These are phyloP conservation scores for Calyptomena viridis DNA, from an alignment of 2,113 vertebrate genomes.

Conservation along the genomic window DNA sequence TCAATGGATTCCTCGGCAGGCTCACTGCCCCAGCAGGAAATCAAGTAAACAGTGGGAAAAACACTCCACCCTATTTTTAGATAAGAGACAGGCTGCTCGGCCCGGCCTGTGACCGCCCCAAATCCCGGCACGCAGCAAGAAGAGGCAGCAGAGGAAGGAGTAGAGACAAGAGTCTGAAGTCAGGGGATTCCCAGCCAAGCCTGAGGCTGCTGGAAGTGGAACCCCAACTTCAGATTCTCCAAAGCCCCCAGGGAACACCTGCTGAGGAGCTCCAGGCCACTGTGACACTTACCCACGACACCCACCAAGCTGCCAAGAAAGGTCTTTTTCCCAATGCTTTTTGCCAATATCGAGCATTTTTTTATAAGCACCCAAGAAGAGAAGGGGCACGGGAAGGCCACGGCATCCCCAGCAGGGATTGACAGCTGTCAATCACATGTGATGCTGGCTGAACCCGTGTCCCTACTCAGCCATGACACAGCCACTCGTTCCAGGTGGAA, in stretches of 20 bases:
- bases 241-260: neutral
- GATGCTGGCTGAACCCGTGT: rapidly evolving
- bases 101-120: neutral
- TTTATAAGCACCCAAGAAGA: neutral
- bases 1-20: constrained; percentile 39
- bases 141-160: neutral
- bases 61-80: constrained; percentile 46
- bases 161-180: neutral
- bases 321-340: neutral
- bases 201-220: neutral
- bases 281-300: rapidly evolving
- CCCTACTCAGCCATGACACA: neutral
- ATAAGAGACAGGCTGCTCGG: neutral
- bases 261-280: neutral
- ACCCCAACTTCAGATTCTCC: neutral
- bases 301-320: neutral
- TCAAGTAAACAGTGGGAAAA: constrained; percentile 56
- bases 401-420: neutral
- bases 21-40: constrained; percentile 44
- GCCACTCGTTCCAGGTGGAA: rapidly evolving
- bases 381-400: neutral
- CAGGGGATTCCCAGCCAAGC: neutral
- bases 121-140: rapidly evolving
- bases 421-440: neutral
- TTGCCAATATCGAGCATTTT: neutral